A percentile compares a stretch with the other conserved stretches of the same genome.
These are phyloP conservation scores for Palythoa caribaeorum DNA, from an alignment of 92 coral and sea anemone genomes.

Conservation along the genomic window DNA sequence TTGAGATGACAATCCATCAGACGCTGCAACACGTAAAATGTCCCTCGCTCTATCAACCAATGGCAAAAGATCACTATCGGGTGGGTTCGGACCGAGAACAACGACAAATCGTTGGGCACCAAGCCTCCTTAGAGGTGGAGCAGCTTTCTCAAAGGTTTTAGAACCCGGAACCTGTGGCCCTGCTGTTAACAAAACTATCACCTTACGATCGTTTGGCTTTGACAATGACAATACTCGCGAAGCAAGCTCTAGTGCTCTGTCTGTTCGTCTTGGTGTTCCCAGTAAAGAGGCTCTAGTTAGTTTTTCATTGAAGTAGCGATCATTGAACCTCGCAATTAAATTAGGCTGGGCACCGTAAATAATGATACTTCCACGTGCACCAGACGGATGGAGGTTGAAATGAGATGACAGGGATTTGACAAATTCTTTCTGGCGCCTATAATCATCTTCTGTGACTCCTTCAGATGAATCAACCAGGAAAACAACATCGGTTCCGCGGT, in stretches of 20 bases:
- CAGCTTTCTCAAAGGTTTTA: conserved; percentile 66
- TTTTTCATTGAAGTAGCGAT: conserved; percentile 23
- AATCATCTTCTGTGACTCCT: conserved; percentile 53
- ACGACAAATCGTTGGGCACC: conserved; percentile 62
- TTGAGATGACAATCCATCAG: conserved; percentile 4
- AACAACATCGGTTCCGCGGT: conserved; percentile 67
- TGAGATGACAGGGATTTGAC: conserved; percentile 60
- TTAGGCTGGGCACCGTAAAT: conserved; percentile 62
- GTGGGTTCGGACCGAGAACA: neutral
- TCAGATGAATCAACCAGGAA: conserved; percentile 74
- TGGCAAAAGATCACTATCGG: conserved; percentile 2
- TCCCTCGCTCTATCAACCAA: conserved; percentile 10
- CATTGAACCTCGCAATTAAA: conserved; percentile 41
- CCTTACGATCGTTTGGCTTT: conserved; percentile 10
- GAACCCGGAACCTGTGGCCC: conserved; percentile 58
- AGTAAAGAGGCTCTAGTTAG: conserved; percentile 45
- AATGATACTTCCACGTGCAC: conserved; percentile 68
- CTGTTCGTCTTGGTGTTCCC: conserved; percentile 14
- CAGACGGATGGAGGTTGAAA: conserved; percentile 2
- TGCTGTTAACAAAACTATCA: conserved; percentile 71
- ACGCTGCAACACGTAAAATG: conserved; percentile 6
- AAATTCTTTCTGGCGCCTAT: conserved; percentile 65
- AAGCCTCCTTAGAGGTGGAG: conserved; percentile 68
- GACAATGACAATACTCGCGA: conserved; percentile 55
- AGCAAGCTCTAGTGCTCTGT: conserved; percentile 56